Evolutionary conservation across 2,888 invertebrate genomes (phyloP), one percentile per base, ranked within the genome.

Genomic region (Tachystola acroxantha): DNA sequence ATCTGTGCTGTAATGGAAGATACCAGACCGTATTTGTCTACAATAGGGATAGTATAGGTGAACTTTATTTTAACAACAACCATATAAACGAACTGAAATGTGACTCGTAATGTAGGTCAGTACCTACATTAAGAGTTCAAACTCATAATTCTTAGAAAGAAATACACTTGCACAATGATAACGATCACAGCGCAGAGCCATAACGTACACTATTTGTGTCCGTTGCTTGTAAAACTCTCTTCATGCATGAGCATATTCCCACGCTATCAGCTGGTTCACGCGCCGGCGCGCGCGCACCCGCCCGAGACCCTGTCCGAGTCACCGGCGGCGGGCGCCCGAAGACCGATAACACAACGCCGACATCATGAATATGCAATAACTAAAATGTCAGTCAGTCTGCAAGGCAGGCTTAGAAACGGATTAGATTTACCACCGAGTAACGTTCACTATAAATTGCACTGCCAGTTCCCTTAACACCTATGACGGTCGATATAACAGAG

Each of bases 251-350:
- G 66, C 69, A 66, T 62, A 57, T 81, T 82, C 82, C 76, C 82
- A 84, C 84, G 77, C 63, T 68, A 79, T 80, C 79, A 78, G 76
- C 72, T 77, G 72, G 75, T 71, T 73, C 61, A 78, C 72, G 82
- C 74, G 59, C 57, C 72, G 66, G 65, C 65, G 75, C 71, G 55
- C 64, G 51, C 53, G 61, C 73, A 57, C 47, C 70, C 51, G 64
- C 57, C 63, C 62, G 67, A 55, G 50, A 65, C 70, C 49, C 56
- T 52, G 36, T 45, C 50, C 57, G 44, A 53, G 60, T 55, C 58
- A 62, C 52, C 57, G 43, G 48, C 45, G 19, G 20, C 42, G 43
- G 39, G 46, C 53, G 53, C 42, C 50, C 49, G 51, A 51, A 48
- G 51, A 57, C 52, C 47, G 50, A 53, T 53, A 50, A 46, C 48